Evolutionary conservation across 2,888 invertebrate genomes (phyloP), one percentile per base, ranked within the genome.

Genomic region (Eudemis profundana): DNA sequence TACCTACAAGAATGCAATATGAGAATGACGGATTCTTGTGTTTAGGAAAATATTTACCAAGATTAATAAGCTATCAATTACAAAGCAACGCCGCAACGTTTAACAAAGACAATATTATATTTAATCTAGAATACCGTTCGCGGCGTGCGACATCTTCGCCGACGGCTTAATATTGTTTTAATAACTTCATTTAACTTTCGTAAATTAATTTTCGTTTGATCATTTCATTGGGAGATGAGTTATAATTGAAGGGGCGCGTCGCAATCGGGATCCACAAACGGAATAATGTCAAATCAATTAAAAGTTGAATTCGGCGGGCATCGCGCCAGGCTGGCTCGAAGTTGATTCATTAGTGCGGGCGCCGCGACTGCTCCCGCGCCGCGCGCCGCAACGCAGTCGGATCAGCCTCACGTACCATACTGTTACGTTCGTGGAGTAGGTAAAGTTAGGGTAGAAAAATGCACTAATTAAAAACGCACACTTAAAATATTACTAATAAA

Each of bases 281-380:
- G 88, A 90, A 90, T 90, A 89, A 90, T 89, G 86, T 85, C 84
- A 87, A 90, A 89, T 90, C 90, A 89, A 90, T 90, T 90, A 89
- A 89, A 90, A 90, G 86, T 89, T 90, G 82, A 83, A 85, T 85
- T 85, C 78, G 82, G 76, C 81, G 85, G 85, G 86, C 85, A 82
- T 73, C 77, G 78, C 82, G 86, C 86, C 87, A 84, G 78, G 73
- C 78, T 71, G 23, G 44, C 73, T 69, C 78, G 76, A 86, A 85
- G 78, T 87, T 87, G 87, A 87, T 87, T 88, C 88, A 87, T 89
- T 88, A 88, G 84, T 83, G 76, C 75, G 74, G 72, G 76, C 75
- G 74, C 71, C 71, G 77, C 76, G 76, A 74, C 69, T 67, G 68
- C 50, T 54, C 27, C 14, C 57, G 62, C 67, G 50, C 53, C 47